Evolutionary conservation across 2,797 vertebrate genomes (phyloP).

Genomic region (Pseudochirops corinnae): DNA sequence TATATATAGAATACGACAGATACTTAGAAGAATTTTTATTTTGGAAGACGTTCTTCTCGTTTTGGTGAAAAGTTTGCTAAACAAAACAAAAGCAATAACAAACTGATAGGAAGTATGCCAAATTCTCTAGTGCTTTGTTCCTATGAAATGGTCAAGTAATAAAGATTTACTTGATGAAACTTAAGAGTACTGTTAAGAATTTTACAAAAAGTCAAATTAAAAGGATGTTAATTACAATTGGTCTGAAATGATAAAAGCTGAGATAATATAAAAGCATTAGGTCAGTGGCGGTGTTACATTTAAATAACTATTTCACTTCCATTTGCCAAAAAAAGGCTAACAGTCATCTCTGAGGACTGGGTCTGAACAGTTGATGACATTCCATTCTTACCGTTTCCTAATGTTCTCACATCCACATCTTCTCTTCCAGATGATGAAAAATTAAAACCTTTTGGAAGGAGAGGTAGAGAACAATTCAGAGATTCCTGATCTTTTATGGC

Average conservation of each 20-base stretch:
- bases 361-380: slow-evolving; percentile 14
- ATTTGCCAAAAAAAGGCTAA: slow-evolving; percentile 9
- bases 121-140: slow-evolving; percentile 8
- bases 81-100: slow-evolving; percentile 45
- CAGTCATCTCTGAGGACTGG: background rate
- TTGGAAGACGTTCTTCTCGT: slow-evolving; percentile 45
- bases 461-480: slow-evolving; percentile 66
- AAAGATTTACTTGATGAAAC: slow-evolving; percentile 22
- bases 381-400: slow-evolving; percentile 93
- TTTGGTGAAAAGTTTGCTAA: slow-evolving; percentile 42
- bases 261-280: background rate
- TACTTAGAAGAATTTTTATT: slow-evolving; percentile 57
- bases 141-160: background rate
- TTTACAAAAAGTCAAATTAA: background rate
- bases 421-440: slow-evolving; percentile 98
- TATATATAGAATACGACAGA: background rate
- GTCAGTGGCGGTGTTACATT: background rate
- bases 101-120: background rate
- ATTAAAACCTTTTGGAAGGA: slow-evolving; percentile 91
- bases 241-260: background rate
- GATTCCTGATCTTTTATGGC: background rate
- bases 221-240: background rate
- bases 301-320: background rate
- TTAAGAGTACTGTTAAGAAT: slow-evolving; percentile 5
- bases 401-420: slow-evolving; percentile 97